Evolutionary conservation across 1,140 invertebrate genomes (phyloP).

Genomic region (Brachystomella parvula): DNA sequence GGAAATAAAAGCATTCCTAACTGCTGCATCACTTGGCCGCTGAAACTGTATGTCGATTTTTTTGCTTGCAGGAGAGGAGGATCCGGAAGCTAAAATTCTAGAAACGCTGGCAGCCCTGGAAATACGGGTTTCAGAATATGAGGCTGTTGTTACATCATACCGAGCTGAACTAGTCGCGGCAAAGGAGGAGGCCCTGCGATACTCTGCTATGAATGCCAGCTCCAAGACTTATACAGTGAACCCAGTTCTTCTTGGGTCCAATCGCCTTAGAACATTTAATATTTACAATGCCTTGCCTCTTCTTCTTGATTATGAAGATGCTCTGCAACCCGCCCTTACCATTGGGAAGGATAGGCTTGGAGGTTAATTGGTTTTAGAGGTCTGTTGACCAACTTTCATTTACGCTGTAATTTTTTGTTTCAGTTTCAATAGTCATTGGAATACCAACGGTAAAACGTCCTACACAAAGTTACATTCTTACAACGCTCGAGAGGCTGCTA

Average conservation of each 20-base stretch:
- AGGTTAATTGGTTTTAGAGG: slow-evolving; percentile 43
- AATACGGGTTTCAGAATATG: slow-evolving; percentile 32
- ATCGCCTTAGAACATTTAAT: slow-evolving; percentile 31
- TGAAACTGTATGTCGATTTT: background rate
- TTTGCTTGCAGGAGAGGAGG: slow-evolving; percentile 19
- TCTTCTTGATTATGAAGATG: slow-evolving; percentile 66
- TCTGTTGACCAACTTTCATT: background rate
- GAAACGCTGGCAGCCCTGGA: slow-evolving; percentile 27
- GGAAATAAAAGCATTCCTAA: background rate
- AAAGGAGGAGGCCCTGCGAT: slow-evolving; percentile 4
- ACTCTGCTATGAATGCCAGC: background rate
- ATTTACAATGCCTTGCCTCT: slow-evolving; percentile 81
- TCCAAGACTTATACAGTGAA: background rate
- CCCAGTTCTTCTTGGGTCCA: slow-evolving; percentile 11
- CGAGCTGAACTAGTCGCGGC: slow-evolving; percentile 18
- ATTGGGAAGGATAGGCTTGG: slow-evolving; percentile 64
- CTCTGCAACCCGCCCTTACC: slow-evolving; percentile 67
- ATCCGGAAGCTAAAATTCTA: slow-evolving; percentile 30
- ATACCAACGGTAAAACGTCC: slow-evolving; percentile 82
- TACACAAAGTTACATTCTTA: slow-evolving; percentile 77
- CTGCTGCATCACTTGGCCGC: background rate
- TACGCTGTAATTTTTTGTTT: slow-evolving; percentile 15
- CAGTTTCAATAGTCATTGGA: slow-evolving; percentile 72
- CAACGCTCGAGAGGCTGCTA: slow-evolving; percentile 79
- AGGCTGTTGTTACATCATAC: slow-evolving; percentile 24